phyloP scores from a whole-genome alignment of 2,888 invertebrate species.

The Eupithecia tripunctaria region DNA sequence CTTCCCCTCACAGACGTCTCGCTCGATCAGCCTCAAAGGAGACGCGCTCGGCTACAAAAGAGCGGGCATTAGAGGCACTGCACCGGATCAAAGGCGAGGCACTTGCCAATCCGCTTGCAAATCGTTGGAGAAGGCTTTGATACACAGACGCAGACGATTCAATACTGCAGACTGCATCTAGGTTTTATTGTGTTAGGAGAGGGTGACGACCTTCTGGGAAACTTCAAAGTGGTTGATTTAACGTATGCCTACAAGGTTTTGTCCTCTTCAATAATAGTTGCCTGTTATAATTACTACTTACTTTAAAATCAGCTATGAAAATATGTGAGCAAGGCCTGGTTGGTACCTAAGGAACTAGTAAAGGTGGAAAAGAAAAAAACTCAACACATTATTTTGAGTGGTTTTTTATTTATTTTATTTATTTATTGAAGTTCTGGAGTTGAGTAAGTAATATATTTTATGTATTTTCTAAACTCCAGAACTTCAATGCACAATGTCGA shows the following conservation, averaged over 20 bases:
- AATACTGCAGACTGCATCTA: conserved; percentile 1
- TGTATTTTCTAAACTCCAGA: too few relatives aligned
- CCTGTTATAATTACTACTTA: neutral
- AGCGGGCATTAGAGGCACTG: conserved; percentile 21
- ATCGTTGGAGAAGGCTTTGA: conserved; percentile 25
- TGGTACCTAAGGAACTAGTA: too few relatives aligned
- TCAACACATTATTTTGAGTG: too few relatives aligned
- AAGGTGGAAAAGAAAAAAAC: too few relatives aligned
- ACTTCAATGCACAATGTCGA: neutral
- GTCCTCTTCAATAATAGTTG: neutral
- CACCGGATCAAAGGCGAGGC: conserved; percentile 36
- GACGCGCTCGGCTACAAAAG: neutral
- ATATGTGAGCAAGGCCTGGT: too few relatives aligned
- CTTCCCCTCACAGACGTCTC: neutral
- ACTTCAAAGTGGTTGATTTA: neutral
- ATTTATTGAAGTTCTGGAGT: too few relatives aligned
- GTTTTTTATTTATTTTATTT: too few relatives aligned
- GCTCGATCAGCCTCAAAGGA: neutral
- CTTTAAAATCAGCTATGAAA: neutral
- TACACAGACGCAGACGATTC: neutral
- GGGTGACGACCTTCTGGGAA: neutral
- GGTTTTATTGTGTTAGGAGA: neutral
- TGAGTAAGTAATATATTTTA: too few relatives aligned
- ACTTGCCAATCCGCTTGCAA: conserved; percentile 31
- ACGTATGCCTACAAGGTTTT: neutral